These are phyloP conservation scores for Mellivora capensis DNA, from an alignment of 2,113 vertebrate species.

Conservation along the genomic window DNA sequence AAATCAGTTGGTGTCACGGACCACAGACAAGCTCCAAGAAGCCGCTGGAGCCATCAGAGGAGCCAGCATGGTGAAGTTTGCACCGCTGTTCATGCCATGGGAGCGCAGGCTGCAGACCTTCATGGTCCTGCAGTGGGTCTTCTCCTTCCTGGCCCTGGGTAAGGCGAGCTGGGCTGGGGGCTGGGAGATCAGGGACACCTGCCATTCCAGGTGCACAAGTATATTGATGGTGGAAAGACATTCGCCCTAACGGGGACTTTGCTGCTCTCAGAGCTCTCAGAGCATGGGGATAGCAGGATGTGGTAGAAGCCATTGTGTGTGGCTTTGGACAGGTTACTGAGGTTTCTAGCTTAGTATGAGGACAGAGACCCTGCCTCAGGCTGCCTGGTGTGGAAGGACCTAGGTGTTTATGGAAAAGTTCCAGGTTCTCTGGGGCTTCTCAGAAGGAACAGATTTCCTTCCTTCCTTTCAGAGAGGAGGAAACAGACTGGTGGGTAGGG, in stretches of 20 bases:
- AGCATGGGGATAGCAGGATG: background rate
- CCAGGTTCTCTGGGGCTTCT: background rate
- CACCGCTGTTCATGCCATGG: slow-evolving; percentile 80
- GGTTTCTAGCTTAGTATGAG: background rate
- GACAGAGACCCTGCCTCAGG: background rate
- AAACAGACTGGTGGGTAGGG: background rate
- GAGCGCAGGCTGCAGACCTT: slow-evolving; percentile 86
- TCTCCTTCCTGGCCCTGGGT: slow-evolving; percentile 87
- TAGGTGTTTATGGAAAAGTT: background rate
- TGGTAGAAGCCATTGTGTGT: background rate
- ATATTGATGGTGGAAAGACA: background rate
- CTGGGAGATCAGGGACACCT: accelerated
- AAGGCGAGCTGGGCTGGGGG: slow-evolving; percentile 71
- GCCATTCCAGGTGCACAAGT: background rate
- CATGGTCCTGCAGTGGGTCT: slow-evolving; percentile 85
- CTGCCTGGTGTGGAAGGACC: no score
- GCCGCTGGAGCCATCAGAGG: background rate
- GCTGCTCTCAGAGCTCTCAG: background rate
- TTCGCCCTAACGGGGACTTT: background rate
- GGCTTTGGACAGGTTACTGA: background rate
- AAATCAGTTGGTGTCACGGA: background rate
- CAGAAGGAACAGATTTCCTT: background rate
- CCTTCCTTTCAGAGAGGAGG: background rate
- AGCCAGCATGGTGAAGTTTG: slow-evolving; percentile 82
- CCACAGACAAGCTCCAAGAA: background rate